Conservation (phyloP, 2,113 vertebrate genomes). For the Sceloporus undulatus region DNA sequence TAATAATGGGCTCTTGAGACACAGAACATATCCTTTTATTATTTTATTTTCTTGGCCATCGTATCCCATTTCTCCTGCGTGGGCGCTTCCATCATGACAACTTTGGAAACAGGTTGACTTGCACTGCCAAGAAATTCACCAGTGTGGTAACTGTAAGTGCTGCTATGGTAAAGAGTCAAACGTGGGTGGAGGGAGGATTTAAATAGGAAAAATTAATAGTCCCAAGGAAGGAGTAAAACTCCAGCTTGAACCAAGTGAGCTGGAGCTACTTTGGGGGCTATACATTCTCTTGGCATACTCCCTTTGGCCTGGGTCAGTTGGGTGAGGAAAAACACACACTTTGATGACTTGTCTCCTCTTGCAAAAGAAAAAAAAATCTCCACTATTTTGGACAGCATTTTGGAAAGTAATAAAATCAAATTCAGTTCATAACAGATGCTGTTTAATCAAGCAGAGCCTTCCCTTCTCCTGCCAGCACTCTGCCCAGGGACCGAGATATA, state of each 20-base stretch:
- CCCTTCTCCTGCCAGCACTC: constrained; percentile 49
- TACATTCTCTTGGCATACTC: constrained; percentile 50
- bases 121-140: background rate
- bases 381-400: constrained; percentile 69
- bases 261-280: constrained; percentile 1
- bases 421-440: constrained; percentile 69
- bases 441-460: constrained; percentile 69
- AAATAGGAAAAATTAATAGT: constrained; percentile 20
- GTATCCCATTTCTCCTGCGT: constrained; percentile 4
- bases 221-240: constrained; percentile 18
- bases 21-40: background rate
- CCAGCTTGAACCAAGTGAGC: background rate
- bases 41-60: constrained; percentile 9
- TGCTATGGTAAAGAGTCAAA: background rate
- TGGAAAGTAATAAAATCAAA: constrained; percentile 77
- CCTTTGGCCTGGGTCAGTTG: constrained; percentile 45
- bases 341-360: constrained; percentile 42
- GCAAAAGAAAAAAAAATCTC: constrained; percentile 22
- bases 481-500: constrained; percentile 56
- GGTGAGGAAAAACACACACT: constrained; percentile 55
- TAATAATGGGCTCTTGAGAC: constrained; percentile 2
- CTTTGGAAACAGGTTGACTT: constrained; percentile 28
- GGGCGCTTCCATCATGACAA: background rate
- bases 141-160: constrained; percentile 26
- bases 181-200: background rate